Conservation (phyloP, 2,888 invertebrate genomes). For the Cantharis rufa region DNA sequence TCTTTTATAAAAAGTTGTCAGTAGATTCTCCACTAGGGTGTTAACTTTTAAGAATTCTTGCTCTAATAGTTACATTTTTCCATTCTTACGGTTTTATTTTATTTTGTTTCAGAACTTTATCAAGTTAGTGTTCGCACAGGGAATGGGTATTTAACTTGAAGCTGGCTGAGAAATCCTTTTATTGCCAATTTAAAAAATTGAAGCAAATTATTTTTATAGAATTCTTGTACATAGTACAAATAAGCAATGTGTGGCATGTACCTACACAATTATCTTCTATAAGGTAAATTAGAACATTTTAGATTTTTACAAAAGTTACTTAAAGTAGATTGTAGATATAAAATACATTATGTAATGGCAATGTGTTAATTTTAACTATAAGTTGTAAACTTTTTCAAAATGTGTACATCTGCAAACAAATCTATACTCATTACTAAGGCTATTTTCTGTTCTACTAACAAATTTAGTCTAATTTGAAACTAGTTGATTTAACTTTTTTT, state of each 20-base stretch:
- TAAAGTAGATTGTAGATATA: too few relatives aligned
- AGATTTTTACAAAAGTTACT: too few relatives aligned
- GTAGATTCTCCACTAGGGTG: not conserved
- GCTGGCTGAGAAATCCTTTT: not conserved
- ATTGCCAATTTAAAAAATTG: not conserved
- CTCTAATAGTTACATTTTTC: not conserved
- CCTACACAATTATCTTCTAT: too few relatives aligned
- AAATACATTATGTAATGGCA: too few relatives aligned
- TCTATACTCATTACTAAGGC: too few relatives aligned
- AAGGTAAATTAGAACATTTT: too few relatives aligned
- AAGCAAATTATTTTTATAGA: not conserved
- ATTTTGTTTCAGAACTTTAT: not conserved
- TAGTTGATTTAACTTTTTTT: too few relatives aligned
- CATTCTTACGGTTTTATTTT: not conserved
- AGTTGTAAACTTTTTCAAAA: too few relatives aligned
- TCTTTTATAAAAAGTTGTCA: not conserved
- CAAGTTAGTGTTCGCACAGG: not conserved
- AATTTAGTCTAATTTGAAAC: too few relatives aligned
- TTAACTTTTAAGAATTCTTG: not conserved
- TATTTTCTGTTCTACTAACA: too few relatives aligned
- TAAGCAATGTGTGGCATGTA: not conserved
- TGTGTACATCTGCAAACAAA: too few relatives aligned
- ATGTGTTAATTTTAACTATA: too few relatives aligned
- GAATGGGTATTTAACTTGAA: not conserved
- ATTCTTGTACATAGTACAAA: not conserved